Evolutionary conservation across 2,797 vertebrate genomes (phyloP).

Genomic region (Allobates femoralis): DNA sequence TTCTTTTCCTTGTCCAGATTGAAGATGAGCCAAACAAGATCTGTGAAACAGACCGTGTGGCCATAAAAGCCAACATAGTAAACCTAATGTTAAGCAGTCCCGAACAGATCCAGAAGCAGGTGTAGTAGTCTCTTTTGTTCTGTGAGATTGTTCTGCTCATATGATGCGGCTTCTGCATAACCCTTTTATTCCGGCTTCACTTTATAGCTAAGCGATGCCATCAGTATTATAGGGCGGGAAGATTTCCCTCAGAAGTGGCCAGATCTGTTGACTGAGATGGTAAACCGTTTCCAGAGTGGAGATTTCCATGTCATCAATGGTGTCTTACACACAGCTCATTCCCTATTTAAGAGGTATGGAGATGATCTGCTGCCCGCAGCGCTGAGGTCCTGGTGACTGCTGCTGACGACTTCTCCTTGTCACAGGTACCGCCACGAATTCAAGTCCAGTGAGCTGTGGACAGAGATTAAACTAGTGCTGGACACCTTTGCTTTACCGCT

Average conservation of each 20-base stretch:
- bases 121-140: constrained; percentile 64
- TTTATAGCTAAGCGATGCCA: constrained; percentile 93
- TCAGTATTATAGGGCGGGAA: constrained; percentile 97
- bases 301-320: constrained; percentile 98
- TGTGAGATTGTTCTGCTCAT: background rate
- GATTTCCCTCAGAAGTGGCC: constrained; percentile 99
- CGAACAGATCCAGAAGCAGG: constrained; percentile 99
- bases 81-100: constrained; percentile 98
- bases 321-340: constrained; percentile 94
- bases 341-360: constrained; percentile 92
- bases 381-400: background rate
- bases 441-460: constrained; percentile 97
- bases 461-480: constrained; percentile 96
- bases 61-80: constrained; percentile 96
- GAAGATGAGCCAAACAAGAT: constrained; percentile 99
- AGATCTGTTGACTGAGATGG: constrained; percentile 95
- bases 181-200: background rate
- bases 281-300: constrained; percentile 94
- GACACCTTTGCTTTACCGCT: constrained; percentile 95
- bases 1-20: constrained; percentile 70
- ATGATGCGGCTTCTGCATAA: background rate
- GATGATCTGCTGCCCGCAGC: background rate
- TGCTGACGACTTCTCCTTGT: constrained; percentile 47
- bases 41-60: constrained; percentile 88
- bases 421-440: constrained; percentile 96